Evolutionary conservation across 2,113 vertebrate genomes (phyloP).

Genomic region (Echinops telfairi): DNA sequence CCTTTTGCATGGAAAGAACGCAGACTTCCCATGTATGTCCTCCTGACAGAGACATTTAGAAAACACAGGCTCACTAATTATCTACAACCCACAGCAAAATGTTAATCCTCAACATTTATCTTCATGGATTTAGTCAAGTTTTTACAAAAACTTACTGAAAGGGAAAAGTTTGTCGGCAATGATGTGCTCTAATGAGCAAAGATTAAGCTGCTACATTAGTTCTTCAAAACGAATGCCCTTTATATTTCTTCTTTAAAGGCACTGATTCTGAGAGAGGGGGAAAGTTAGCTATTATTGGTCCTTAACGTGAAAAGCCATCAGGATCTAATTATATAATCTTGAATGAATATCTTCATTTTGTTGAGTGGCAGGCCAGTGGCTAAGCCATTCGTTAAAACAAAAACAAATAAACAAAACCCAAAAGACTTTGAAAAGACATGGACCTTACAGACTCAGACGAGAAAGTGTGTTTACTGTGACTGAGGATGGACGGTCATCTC

Average conservation of each 20-base stretch:
- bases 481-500: not conserved
- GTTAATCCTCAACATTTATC: slow-evolving; percentile 75
- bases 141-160: slow-evolving; percentile 76
- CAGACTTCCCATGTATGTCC: slow-evolving; percentile 42
- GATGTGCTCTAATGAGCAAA: slow-evolving; percentile 78
- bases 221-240: slow-evolving; percentile 69
- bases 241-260: slow-evolving; percentile 63
- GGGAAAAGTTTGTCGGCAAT: slow-evolving; percentile 71
- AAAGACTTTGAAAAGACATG: not conserved
- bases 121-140: slow-evolving; percentile 70
- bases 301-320: slow-evolving; percentile 60
- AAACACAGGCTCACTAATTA: slow-evolving; percentile 77
- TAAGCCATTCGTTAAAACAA: not conserved
- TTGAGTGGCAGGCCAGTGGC: not conserved
- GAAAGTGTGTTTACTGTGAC: not conserved
- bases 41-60: slow-evolving; percentile 70
- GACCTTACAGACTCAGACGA: not conserved
- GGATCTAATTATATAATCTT: slow-evolving; percentile 62
- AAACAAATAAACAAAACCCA: too few species aligned
- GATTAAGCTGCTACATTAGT: slow-evolving; percentile 68
- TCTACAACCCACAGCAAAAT: slow-evolving; percentile 74
- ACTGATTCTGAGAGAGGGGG: slow-evolving; percentile 36
- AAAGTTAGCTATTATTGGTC: slow-evolving; percentile 64
- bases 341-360: slow-evolving; percentile 60
- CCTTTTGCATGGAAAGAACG: slow-evolving; percentile 66